Conservation (phyloP, 2,113 vertebrate species). For the Microcebus lehilahytsara region DNA sequence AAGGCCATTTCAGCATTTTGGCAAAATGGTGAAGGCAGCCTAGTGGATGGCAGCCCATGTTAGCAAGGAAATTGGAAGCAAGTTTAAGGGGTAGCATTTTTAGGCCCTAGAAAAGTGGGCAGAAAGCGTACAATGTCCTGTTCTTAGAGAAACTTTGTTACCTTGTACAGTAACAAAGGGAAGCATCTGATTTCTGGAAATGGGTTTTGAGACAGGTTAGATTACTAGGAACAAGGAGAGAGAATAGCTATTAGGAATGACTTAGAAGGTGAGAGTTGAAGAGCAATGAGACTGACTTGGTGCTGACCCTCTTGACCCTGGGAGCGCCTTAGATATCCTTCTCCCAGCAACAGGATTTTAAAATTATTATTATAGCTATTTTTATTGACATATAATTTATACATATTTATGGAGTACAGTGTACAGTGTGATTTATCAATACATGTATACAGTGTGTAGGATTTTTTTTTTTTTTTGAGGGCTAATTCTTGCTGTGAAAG, state of each 20-base stretch:
- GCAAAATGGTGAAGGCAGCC: background rate
- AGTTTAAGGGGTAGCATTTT: background rate
- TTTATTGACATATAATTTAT: background rate
- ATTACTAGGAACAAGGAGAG: background rate
- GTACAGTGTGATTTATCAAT: background rate
- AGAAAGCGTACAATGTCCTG: background rate
- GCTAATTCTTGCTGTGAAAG: background rate
- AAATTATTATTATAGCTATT: background rate
- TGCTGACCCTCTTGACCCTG: background rate
- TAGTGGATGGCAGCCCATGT: background rate
- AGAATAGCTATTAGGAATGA: background rate
- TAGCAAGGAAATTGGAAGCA: background rate
- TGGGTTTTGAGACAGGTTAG: background rate
- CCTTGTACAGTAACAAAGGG: background rate
- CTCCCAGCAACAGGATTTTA: background rate
- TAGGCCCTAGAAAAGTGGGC: background rate
- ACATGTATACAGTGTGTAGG: background rate
- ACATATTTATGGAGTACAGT: background rate
- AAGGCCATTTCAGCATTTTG: background rate
- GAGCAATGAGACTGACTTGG: background rate
- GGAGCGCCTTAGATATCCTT: background rate
- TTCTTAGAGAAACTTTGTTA: slow-evolving; percentile 20
- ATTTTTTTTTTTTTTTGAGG: background rate
- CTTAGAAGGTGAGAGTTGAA: background rate
- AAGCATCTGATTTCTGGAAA: slow-evolving; percentile 13